Percentiles rank a stretch among this genome's conserved stretches.
Evolutionary conservation across 2,113 vertebrate genomes (phyloP).

Genomic region (Triplophysa tibetana): DNA sequence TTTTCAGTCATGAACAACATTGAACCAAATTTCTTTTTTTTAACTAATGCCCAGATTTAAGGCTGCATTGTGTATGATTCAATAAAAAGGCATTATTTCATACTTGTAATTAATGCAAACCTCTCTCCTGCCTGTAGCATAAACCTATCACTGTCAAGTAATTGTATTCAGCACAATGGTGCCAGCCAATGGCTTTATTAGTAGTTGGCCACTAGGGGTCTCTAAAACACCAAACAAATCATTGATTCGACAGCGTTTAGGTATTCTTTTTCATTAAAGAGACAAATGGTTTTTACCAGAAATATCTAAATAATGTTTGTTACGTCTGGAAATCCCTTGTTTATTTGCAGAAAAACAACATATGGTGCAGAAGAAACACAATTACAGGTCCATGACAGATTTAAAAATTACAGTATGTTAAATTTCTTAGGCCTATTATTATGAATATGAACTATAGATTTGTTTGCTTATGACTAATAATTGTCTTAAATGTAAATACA

Average conservation of each 20-base stretch:
- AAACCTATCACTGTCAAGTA: neutral
- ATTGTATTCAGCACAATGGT: neutral
- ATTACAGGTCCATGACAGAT: no score
- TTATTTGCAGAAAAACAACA: no score
- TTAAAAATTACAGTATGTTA: no score
- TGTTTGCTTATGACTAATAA: no score
- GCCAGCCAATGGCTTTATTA: neutral
- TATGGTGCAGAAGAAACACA: no score
- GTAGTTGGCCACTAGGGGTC: neutral
- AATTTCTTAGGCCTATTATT: no score
- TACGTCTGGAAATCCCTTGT: no score
- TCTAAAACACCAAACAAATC: neutral
- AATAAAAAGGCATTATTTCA: constrained; percentile 31
- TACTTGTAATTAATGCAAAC: neutral
- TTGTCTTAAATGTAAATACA: no score
- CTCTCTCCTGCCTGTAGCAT: no score
- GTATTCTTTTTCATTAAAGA: neutral
- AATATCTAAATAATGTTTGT: no score
- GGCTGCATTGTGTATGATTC: constrained; percentile 31
- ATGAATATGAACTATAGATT: no score
- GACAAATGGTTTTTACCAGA: no score
- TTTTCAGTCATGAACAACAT: constrained; percentile 9
- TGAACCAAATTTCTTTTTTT: constrained; percentile 21
- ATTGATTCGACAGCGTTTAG: neutral
- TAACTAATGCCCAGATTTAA: constrained; percentile 39